These are phyloP conservation scores for Phoebastria nigripes DNA, from an alignment of 2,797 vertebrate species.

Conservation along the genomic window DNA sequence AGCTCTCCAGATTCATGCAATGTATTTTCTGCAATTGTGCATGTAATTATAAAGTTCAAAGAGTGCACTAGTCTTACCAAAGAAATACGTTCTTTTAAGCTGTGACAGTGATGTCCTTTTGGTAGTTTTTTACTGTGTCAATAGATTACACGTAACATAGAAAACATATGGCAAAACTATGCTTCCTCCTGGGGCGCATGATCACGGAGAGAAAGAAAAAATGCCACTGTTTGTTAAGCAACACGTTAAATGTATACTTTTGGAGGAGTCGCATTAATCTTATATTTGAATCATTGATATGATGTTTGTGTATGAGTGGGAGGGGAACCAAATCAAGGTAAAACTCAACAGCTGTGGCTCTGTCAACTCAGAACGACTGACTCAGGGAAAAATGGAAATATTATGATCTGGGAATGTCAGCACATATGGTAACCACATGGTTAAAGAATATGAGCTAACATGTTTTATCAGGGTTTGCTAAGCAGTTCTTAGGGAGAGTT, in stretches of 20 bases:
- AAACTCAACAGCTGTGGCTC: background rate
- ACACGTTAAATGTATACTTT: background rate
- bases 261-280: background rate
- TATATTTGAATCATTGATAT: background rate
- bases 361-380: background rate
- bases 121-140: background rate
- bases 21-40: conserved; percentile 19
- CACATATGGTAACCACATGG: background rate
- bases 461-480: background rate
- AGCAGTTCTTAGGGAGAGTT: background rate
- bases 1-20: background rate
- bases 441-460: background rate
- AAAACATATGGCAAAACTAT: background rate
- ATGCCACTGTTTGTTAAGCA: background rate
- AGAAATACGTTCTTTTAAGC: background rate
- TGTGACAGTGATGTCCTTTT: background rate
- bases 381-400: background rate
- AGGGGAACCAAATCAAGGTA: background rate
- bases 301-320: background rate
- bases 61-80: background rate
- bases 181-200: background rate
- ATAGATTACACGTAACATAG: background rate
- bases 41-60: background rate
- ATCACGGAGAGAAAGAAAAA: background rate
- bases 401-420: background rate